Conservation (phyloP, 2,888 invertebrate species). For the Dastarcus helophoroides region DNA sequence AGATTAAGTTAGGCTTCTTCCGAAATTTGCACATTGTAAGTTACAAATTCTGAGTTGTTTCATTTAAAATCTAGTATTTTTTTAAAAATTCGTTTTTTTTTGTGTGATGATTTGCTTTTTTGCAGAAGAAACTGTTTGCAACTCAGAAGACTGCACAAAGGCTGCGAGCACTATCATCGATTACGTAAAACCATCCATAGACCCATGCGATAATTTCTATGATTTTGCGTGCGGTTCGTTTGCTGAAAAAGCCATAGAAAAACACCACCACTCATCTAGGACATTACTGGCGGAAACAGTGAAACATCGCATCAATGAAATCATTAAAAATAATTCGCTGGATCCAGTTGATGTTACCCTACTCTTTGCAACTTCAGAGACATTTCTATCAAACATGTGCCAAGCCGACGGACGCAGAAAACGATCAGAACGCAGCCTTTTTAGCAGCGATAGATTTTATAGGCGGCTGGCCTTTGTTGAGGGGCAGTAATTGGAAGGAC, state of each 20-base stretch:
- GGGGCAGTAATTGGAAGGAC: slow-evolving; percentile 20
- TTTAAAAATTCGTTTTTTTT: too few species aligned
- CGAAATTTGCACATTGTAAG: too few species aligned
- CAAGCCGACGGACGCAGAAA: slow-evolving; percentile 16
- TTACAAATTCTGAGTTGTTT: too few species aligned
- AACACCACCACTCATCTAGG: slow-evolving; percentile 11
- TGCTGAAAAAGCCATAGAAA: slow-evolving; percentile 45
- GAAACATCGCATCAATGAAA: slow-evolving; percentile 16
- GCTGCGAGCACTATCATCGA: slow-evolving; percentile 59
- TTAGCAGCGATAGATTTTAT: slow-evolving; percentile 19
- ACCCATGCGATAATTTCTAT: slow-evolving; percentile 72
- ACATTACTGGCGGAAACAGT: slow-evolving; percentile 12
- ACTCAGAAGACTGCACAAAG: slow-evolving; percentile 57
- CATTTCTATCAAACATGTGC: slow-evolving; percentile 21
- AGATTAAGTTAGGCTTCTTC: too few species aligned
- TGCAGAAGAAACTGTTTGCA: slow-evolving; percentile 23
- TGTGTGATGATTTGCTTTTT: neutral
- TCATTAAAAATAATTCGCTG: slow-evolving; percentile 14
- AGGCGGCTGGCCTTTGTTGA: slow-evolving; percentile 27
- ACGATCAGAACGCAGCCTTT: slow-evolving; percentile 14
- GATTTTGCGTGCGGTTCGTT: slow-evolving; percentile 64
- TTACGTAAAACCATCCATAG: slow-evolving; percentile 52
- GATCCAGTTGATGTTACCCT: slow-evolving; percentile 14
- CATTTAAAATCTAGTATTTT: slow-evolving; percentile 1
- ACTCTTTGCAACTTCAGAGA: slow-evolving; percentile 17